A percentile compares a stretch with the other conserved stretches of the same genome.
Conservation (phyloP, 2,113 vertebrate genomes). For the Pseudorasbora parva region DNA sequence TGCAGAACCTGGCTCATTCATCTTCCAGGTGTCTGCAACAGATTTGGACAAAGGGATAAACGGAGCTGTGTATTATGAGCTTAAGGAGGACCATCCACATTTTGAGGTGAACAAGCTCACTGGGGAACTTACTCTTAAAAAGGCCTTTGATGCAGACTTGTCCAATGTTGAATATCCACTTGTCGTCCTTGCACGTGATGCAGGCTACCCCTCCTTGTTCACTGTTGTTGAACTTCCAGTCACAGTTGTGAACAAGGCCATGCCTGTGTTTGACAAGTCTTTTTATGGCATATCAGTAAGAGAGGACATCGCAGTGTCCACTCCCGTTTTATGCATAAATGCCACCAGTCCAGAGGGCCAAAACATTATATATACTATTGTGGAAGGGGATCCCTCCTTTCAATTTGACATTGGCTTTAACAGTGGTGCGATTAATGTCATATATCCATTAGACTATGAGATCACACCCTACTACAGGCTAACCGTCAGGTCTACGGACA, state of each 20-base stretch:
- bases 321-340: conserved; percentile 87
- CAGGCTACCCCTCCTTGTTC: conserved; percentile 83
- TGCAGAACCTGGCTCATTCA: conserved; percentile 85
- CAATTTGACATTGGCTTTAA: conserved; percentile 95
- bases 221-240: conserved; percentile 86
- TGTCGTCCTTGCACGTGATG: conserved; percentile 86
- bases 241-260: conserved; percentile 94
- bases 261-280: conserved; percentile 95
- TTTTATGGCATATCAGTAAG: conserved; percentile 88
- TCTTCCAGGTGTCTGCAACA: conserved; percentile 87
- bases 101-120: conserved; percentile 87
- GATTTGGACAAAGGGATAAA: conserved; percentile 89
- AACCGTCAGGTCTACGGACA: conserved; percentile 88
- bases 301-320: conserved; percentile 85
- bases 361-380: conserved; percentile 90
- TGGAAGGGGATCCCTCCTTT: conserved; percentile 85
- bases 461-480: conserved; percentile 82
- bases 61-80: conserved; percentile 85
- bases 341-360: conserved; percentile 92
- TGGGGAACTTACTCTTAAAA: conserved; percentile 87
- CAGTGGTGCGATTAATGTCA: conserved; percentile 87
- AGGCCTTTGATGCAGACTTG: conserved; percentile 85
- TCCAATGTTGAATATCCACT: conserved; percentile 90
- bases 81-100: conserved; percentile 86
- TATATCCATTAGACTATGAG: conserved; percentile 91